phyloP scores from a whole-genome alignment of 2,888 invertebrate species.

The Autographa pulchrina region DNA sequence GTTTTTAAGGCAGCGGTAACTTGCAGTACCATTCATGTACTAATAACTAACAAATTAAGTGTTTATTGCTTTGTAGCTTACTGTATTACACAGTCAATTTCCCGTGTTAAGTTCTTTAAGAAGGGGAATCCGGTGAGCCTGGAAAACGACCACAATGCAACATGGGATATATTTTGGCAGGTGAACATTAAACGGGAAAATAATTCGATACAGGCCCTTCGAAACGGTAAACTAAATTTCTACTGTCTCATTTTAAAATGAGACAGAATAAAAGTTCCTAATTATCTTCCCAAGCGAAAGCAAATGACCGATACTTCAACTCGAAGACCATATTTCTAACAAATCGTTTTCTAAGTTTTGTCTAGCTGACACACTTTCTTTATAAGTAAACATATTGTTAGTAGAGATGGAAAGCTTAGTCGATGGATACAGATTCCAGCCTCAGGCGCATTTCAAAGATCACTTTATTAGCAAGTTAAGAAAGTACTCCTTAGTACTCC shows the following conservation, averaged over 20 bases:
- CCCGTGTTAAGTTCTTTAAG: too few relatives aligned
- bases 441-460: constrained; percentile 27
- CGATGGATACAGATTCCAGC: constrained; percentile 26
- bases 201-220: too few relatives aligned
- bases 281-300: not conserved
- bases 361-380: constrained; percentile 65
- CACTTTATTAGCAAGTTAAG: constrained; percentile 35
- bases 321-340: constrained; percentile 36
- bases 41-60: not conserved
- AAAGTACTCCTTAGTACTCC: constrained; percentile 42
- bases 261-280: not conserved
- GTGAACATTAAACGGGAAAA: too few relatives aligned
- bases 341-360: constrained; percentile 33
- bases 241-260: too few relatives aligned
- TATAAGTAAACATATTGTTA: constrained; percentile 53
- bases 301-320: constrained; percentile 20
- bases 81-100: too few relatives aligned
- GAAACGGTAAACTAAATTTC: too few relatives aligned
- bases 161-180: too few relatives aligned
- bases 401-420: constrained; percentile 61
- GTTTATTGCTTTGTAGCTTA: not conserved
- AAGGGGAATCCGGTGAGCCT: too few relatives aligned
- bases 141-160: too few relatives aligned
- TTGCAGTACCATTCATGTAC: not conserved
- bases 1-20: not conserved